Conservation (phyloP, 2,113 vertebrate species). For the Cavia porcellus region DNA sequence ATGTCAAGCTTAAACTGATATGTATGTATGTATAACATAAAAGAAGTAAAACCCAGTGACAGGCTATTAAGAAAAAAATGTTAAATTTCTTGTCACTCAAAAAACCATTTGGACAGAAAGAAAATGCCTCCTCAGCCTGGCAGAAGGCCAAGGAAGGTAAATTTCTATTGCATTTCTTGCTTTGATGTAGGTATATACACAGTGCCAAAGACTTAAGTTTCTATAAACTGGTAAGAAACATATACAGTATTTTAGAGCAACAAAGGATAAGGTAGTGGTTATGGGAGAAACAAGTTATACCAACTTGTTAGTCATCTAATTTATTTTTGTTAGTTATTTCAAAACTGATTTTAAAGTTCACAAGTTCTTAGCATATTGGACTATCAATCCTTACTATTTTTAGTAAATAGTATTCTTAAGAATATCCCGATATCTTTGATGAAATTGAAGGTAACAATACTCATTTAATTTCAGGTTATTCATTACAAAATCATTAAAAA, state of each 20-base stretch:
- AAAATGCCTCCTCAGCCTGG: constrained; percentile 37
- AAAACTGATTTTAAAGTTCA: constrained; percentile 1
- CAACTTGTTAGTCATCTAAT: not conserved
- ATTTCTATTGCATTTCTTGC: not conserved
- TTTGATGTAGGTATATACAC: not conserved
- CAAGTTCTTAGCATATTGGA: not conserved
- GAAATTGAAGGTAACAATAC: not conserved
- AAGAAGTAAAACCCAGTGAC: constrained; percentile 13
- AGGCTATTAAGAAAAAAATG: not conserved
- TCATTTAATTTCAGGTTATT: not conserved
- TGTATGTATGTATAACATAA: constrained; percentile 8
- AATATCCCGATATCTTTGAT: not conserved
- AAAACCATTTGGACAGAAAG: constrained; percentile 26
- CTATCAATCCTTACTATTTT: not conserved
- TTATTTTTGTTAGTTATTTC: constrained; percentile 15
- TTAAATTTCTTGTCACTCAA: not conserved
- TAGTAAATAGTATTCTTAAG: not conserved
- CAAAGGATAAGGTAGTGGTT: not conserved
- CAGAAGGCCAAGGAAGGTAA: not conserved
- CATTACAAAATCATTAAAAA: not conserved
- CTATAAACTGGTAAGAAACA: not conserved
- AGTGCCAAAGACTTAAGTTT: constrained; percentile 30
- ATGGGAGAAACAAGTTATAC: not conserved
- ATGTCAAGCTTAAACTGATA: constrained; percentile 14
- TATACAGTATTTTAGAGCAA: not conserved